Percentiles rank a stretch among this genome's conserved stretches.
These are phyloP conservation scores for Monarcha castaneiventris DNA, from an alignment of 2,113 vertebrate genomes.

Conservation along the genomic window DNA sequence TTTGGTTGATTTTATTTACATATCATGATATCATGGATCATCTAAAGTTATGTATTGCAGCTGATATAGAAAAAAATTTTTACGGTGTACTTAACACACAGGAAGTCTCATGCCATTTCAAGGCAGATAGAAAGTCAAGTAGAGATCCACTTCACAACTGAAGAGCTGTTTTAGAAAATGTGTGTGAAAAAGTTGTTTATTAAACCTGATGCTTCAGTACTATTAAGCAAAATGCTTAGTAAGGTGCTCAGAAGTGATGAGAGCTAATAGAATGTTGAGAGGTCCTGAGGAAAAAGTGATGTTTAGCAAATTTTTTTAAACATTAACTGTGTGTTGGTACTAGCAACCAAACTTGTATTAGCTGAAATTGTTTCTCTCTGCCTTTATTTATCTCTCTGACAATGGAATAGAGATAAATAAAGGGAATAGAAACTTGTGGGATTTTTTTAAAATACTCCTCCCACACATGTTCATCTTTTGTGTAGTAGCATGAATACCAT, in stretches of 20 bases:
- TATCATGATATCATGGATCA: background rate
- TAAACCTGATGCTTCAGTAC: background rate
- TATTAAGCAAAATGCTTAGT: background rate
- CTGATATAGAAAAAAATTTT: background rate
- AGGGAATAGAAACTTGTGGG: background rate
- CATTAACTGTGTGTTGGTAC: background rate
- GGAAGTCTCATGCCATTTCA: background rate
- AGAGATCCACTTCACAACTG: background rate
- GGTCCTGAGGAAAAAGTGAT: background rate
- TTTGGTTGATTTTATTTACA: background rate
- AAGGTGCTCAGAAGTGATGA: background rate
- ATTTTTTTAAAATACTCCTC: background rate
- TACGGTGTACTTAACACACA: background rate
- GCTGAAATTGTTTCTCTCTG: background rate
- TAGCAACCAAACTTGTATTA: background rate
- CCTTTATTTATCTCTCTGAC: background rate
- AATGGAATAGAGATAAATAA: background rate
- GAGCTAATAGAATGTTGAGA: background rate
- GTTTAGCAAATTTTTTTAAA: background rate
- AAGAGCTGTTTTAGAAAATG: background rate
- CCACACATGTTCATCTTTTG: background rate
- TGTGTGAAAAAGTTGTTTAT: background rate
- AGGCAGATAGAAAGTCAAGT: background rate
- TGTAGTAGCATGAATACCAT: background rate
- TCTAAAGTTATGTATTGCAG: background rate